Base-by-base conservation (phyloP, 2,113 vertebrate species). In the Papio anubis region DNA sequence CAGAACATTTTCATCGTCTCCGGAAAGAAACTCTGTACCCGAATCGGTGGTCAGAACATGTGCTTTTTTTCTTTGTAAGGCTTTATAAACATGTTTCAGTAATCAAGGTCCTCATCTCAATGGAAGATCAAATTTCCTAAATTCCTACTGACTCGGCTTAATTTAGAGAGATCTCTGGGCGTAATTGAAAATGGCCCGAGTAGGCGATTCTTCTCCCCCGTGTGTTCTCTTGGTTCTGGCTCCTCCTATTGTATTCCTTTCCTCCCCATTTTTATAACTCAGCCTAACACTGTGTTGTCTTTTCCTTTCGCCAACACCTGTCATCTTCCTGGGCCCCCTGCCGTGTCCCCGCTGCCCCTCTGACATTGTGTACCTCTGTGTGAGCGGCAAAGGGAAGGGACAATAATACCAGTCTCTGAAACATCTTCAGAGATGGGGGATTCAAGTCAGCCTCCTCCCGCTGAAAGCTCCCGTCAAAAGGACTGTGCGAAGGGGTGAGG, bases 281-380 rank as follows among this genome's bases (percentile, higher is more conserved):
- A 0, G 32, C 48, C 73, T 13, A 8, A n/a, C 92, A 27, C 85
- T 45, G 5, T 35, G 84, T 72, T 80, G 93, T 75, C 66, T 20
- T 93, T 93, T 92, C 68, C 96, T 87, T 95, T 75, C 40, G 94
- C 96, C 64, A 43, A 59, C 93, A 97, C 89, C 85, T 97, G 96
- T 98, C 97, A 97, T 97, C 98, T 97, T 97, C 93, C 92, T 3
- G 2, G 52, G 45, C 83, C 95, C 97, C 98, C 95, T 18, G 9
- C 30, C 0, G 96, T 27, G 97, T 61, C 97, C 93, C 90, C 18
- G 79, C 96, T 91, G 97, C 97, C 97, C 96, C 96, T 76, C 97
- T 92, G 93, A 97, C 96, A 97, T 88, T 80, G 87, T 32, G 27
- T 78, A 80, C 88, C 91, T 89, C 95, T 70, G 45, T 4, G 76